phyloP scores from a whole-genome alignment of 2,888 invertebrate species.

The Drosophila borealis region DNA sequence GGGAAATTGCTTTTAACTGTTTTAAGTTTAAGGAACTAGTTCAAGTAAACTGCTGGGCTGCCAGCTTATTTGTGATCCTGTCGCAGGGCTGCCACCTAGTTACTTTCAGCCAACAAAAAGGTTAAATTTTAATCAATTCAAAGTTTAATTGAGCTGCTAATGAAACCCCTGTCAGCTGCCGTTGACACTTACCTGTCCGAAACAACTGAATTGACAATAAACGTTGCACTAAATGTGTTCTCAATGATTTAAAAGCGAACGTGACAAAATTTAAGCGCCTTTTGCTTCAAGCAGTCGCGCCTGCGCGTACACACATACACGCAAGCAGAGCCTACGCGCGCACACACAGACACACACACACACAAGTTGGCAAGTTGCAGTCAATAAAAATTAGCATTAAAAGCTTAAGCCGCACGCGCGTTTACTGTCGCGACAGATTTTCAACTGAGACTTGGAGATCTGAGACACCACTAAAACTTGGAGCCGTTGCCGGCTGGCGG shows the following conservation, averaged over 20 bases:
- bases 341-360: slow-evolving; percentile 2
- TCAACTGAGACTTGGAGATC: slow-evolving; percentile 58
- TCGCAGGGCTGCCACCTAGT: slow-evolving; percentile 8
- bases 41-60: background rate
- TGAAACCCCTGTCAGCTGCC: slow-evolving; percentile 16
- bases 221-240: slow-evolving; percentile 36
- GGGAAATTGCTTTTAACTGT: background rate
- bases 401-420: slow-evolving; percentile 70
- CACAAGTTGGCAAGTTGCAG: slow-evolving; percentile 39
- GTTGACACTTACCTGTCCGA: slow-evolving; percentile 51
- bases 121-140: slow-evolving; percentile 11
- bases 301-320: slow-evolving; percentile 21
- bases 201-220: slow-evolving; percentile 44
- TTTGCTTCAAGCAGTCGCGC: slow-evolving; percentile 29
- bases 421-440: slow-evolving; percentile 77
- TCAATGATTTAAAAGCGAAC: slow-evolving; percentile 42
- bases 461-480: slow-evolving; percentile 53
- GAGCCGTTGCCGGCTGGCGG: slow-evolving; percentile 38
- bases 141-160: slow-evolving; percentile 16
- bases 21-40: background rate
- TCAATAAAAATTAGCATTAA: slow-evolving; percentile 60
- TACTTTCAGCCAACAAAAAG: background rate
- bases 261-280: slow-evolving; percentile 50
- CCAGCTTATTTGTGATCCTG: slow-evolving; percentile 3
- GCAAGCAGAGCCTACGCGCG: slow-evolving; percentile 12